phyloP scores from a whole-genome alignment of 2,113 vertebrate genomes.

The Hippolais icterina region DNA sequence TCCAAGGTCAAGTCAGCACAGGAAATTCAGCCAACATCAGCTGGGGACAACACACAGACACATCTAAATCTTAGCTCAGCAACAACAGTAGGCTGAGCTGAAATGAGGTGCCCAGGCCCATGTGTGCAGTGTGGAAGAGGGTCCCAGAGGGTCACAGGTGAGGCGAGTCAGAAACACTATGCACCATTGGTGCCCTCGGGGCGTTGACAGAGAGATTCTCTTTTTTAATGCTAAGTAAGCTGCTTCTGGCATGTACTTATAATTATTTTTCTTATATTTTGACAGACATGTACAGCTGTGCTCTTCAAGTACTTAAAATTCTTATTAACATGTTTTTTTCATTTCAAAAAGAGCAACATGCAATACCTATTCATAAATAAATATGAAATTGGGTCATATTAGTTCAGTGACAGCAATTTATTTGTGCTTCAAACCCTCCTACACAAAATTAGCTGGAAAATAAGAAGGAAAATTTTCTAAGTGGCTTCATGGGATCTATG shows the following conservation, averaged over 20 bases:
- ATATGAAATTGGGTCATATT: not conserved
- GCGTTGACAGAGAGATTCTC: not conserved
- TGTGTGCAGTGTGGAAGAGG: not conserved
- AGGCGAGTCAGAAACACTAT: not conserved
- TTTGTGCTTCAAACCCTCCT: not conserved
- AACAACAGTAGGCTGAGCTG: not conserved
- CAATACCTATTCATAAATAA: slow-evolving; percentile 15
- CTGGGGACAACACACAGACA: not conserved
- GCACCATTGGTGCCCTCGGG: rapidly evolving
- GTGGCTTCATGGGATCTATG: not conserved
- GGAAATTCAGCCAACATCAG: not conserved
- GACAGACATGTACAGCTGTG: not conserved
- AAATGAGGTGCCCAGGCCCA: not conserved
- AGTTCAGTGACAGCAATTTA: not conserved
- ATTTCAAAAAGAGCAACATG: not conserved
- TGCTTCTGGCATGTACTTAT: not conserved
- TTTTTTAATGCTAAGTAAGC: not conserved
- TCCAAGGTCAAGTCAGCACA: not conserved
- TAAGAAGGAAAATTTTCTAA: not conserved
- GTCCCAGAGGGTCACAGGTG: not conserved
- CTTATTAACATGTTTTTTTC: not conserved
- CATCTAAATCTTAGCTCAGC: not conserved
- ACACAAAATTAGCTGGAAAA: not conserved
- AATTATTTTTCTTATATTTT: slow-evolving; percentile 2
- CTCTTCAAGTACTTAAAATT: not conserved